Percentiles rank a stretch among this genome's conserved stretches.
Conservation (phyloP, 2,888 invertebrate species). For the Epistrophe eligans region DNA sequence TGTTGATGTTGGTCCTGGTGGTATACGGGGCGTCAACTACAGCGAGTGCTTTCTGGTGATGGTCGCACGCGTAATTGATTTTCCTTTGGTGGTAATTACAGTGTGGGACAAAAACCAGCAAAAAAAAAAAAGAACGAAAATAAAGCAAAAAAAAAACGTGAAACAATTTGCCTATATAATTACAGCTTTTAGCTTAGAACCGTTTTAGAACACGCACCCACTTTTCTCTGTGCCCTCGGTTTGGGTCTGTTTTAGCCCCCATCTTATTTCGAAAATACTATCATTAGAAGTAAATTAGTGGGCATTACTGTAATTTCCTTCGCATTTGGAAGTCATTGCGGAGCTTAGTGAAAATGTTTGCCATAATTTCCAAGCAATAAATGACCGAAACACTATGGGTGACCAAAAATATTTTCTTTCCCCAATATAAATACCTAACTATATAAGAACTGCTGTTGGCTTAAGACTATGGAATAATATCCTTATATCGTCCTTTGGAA, state of each 20-base stretch:
- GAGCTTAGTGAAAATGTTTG: constrained; percentile 74
- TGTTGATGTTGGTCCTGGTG: constrained; percentile 48
- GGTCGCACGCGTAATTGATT: constrained; percentile 69
- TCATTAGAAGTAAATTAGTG: constrained; percentile 76
- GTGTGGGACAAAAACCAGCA: constrained; percentile 16
- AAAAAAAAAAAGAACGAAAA: constrained; percentile 19
- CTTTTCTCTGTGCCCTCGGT: neutral
- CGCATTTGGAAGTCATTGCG: constrained; percentile 75
- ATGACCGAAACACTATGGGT: constrained; percentile 69
- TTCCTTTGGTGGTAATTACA: constrained; percentile 62
- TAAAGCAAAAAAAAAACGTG: neutral
- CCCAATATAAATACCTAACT: neutral
- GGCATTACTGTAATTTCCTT: constrained; percentile 75
- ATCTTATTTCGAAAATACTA: constrained; percentile 61
- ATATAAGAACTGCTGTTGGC: neutral
- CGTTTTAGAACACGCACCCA: constrained; percentile 68
- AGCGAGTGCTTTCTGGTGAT: constrained; percentile 36
- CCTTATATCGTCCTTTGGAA: constrained; percentile 27
- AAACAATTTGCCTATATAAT: constrained; percentile 63
- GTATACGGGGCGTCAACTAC: constrained; percentile 1
- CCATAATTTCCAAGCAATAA: constrained; percentile 75
- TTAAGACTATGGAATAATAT: neutral
- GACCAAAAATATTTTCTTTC: constrained; percentile 21
- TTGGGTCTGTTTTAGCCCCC: neutral
- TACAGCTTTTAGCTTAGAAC: constrained; percentile 60